Base-by-base conservation (phyloP, 2,888 invertebrate species). In the Camponotus fellah region DNA sequence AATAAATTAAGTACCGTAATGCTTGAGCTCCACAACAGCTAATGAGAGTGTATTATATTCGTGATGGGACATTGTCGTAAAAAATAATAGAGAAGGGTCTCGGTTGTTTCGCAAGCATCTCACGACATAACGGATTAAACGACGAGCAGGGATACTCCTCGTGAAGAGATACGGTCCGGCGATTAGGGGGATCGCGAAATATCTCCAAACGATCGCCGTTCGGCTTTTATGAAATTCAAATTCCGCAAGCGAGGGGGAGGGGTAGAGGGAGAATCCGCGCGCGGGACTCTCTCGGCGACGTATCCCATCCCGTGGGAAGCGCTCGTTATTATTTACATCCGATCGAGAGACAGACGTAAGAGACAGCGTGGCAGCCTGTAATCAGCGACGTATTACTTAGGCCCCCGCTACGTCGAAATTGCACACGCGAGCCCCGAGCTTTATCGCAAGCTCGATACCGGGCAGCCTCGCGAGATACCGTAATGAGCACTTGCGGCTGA, bases 141-240 rank as follows among this genome's bases (percentile, higher is more conserved):
- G n/a, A 43, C 17, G 68, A 77, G 37, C 3, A 14, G 32, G 34
- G 49, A 49, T 34, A 56, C 37, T 26, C 62, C 37, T 37, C 71
- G 64, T 5, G 37, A 34, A 46, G 58, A 68, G 77, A 77, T 58
- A 77, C 43, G 77, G 43, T 79, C 14, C 71, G 34, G 58, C 58
- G 69, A 79, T 32, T 34, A 58, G 71, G 12, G 40, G 32, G 43
- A 58, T 77, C 69, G 68, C 77, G 34, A 66, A 76, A 69, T 69
- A 34, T 79, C 77, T 79, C 77, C 58, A 60, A 79, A 79, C 69
- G 32, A 64, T 34, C 37, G 26, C 6, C 43, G 64, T n/a, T 56
- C 21, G 64, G 68, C 79, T 87, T 84, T 86, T 74, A 84, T 69
- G 81, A 56, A 79, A 79, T 84, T 81, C 74, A 86, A 87, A 82